phyloP scores from a whole-genome alignment of 2,797 vertebrate genomes.

The Rhinatrema bivittatum region DNA sequence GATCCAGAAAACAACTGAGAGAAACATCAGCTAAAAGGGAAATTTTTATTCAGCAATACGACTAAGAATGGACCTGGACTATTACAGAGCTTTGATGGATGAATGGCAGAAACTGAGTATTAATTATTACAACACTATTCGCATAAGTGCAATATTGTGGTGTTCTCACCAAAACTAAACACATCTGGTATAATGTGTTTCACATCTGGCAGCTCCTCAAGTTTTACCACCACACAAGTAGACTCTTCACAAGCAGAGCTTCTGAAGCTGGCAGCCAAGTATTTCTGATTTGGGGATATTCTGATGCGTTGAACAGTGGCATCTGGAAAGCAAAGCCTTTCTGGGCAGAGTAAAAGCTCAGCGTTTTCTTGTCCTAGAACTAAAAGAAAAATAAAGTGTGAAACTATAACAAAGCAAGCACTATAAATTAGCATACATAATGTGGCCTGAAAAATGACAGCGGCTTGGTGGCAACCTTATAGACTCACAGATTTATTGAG shows the following conservation, averaged over 20 bases:
- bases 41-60: too few relatives aligned
- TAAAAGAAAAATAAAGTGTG: conserved; percentile 8
- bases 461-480: conserved; percentile 4
- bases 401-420: not conserved
- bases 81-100: too few relatives aligned
- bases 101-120: too few relatives aligned
- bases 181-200: conserved; percentile 65
- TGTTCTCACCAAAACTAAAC: conserved; percentile 84
- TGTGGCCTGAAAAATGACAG: not conserved
- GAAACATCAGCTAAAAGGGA: too few relatives aligned
- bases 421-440: not conserved
- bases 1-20: too few relatives aligned
- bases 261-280: conserved; percentile 73
- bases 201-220: conserved; percentile 37
- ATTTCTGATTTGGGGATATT: conserved; percentile 75
- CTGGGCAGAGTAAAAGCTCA: conserved; percentile 63
- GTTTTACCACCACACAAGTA: conserved; percentile 66
- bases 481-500: too few relatives aligned
- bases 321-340: conserved; percentile 54
- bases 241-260: conserved; percentile 55
- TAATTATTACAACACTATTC: too few relatives aligned
- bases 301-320: conserved; percentile 72
- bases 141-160: too few relatives aligned
- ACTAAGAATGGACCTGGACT: too few relatives aligned
- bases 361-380: conserved; percentile 46